phyloP scores from a whole-genome alignment of 2,113 vertebrate species.

The Ploceus nigricollis region DNA sequence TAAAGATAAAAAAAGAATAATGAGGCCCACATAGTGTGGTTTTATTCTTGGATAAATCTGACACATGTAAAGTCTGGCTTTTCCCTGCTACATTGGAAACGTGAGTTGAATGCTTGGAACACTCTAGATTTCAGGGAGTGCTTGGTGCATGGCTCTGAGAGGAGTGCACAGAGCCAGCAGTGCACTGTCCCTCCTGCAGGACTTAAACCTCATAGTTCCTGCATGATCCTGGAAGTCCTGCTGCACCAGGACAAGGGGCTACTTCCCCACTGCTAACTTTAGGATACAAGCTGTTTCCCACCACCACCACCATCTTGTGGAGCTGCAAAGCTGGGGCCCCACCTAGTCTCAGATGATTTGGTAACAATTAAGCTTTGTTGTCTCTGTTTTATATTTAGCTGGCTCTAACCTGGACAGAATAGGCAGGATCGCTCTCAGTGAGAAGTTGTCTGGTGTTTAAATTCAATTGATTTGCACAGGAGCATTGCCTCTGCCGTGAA shows the following conservation, averaged over 20 bases:
- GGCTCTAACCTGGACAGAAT: not conserved
- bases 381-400: not conserved
- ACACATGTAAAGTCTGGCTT: not conserved
- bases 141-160: not conserved
- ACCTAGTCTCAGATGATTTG: not conserved
- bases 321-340: not conserved
- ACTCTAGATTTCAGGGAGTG: not conserved
- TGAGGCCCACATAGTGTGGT: not conserved
- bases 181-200: not conserved
- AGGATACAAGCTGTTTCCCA: not conserved
- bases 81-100: not conserved
- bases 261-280: not conserved
- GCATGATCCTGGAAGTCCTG: rapidly evolving
- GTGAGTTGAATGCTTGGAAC: not conserved
- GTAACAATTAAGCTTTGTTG: not conserved
- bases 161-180: not conserved
- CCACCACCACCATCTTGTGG: not conserved
- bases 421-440: not conserved
- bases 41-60: not conserved
- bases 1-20: not conserved
- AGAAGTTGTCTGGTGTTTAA: not conserved
- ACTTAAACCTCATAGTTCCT: not conserved
- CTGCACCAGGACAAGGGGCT: not conserved
- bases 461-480: not conserved
- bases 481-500: not conserved